Conservation (phyloP, 1,140 invertebrate species). For the Sycobia sp. region DNA sequence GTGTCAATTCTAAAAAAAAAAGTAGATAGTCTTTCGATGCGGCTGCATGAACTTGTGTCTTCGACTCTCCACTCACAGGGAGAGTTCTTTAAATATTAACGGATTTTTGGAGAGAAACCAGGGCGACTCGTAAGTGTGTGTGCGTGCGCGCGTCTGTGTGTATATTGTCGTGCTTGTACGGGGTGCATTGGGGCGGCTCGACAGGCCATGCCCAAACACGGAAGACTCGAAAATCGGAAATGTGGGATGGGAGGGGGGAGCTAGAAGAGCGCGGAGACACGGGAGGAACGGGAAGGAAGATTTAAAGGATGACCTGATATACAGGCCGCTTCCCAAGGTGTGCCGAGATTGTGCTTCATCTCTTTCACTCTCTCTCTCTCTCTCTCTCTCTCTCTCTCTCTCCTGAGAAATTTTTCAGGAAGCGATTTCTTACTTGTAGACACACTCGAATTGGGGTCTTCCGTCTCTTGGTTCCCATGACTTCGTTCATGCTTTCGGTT, state of each 20-base stretch:
- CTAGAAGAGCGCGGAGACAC: not conserved
- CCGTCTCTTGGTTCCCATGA: conserved; percentile 40
- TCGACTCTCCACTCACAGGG: too few relatives aligned
- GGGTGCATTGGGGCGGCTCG: too few relatives aligned
- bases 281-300: not conserved
- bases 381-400: conserved; percentile 12
- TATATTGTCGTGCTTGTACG: too few relatives aligned
- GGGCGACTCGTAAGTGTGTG: too few relatives aligned
- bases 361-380: conserved; percentile 8
- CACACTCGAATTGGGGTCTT: conserved; percentile 5
- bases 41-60: too few relatives aligned
- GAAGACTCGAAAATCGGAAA: conserved; percentile 15
- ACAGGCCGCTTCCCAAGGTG: not conserved
- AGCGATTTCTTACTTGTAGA: conserved; percentile 30
- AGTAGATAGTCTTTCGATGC: too few relatives aligned
- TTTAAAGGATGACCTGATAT: conserved; percentile 34
- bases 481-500: conserved; percentile 22
- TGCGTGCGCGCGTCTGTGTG: too few relatives aligned
- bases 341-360: too few relatives aligned
- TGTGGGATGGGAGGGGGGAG: too few relatives aligned
- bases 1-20: too few relatives aligned
- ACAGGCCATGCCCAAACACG: too few relatives aligned
- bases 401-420: conserved; percentile 46
- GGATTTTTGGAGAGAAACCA: conserved; percentile 27
- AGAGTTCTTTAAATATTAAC: conserved; percentile 26